A percentile compares a stretch with the other conserved stretches of the same genome.
Conservation (phyloP, 2,888 invertebrate genomes). For the Sylvicola cinctus region DNA sequence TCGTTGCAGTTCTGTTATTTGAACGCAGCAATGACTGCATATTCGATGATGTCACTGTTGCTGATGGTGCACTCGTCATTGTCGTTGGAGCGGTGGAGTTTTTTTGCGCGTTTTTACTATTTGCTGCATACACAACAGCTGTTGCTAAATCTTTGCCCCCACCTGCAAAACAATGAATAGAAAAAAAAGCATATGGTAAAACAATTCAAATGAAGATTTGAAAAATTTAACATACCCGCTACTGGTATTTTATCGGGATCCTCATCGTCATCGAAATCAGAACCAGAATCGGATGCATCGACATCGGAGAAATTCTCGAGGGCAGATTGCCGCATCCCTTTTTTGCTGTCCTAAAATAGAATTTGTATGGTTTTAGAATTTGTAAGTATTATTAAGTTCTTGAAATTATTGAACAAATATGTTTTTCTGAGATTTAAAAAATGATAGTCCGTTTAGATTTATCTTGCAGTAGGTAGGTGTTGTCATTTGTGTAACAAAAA, state of each 20-base stretch:
- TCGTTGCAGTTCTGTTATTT: background rate
- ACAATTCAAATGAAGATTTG: slow-evolving; percentile 4
- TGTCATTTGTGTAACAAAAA: too few relatives aligned
- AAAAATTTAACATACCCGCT: slow-evolving; percentile 37
- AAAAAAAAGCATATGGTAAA: slow-evolving; percentile 4
- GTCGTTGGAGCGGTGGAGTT: slow-evolving; percentile 2
- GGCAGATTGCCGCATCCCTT: background rate
- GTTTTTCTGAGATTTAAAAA: too few relatives aligned
- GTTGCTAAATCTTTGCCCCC: slow-evolving; percentile 73
- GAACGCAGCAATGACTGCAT: background rate
- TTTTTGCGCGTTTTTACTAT: slow-evolving; percentile 7
- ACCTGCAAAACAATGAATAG: slow-evolving; percentile 29
- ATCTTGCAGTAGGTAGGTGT: too few relatives aligned
- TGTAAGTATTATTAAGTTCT: too few relatives aligned
- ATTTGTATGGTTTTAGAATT: too few relatives aligned
- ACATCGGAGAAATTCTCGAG: slow-evolving; percentile 14
- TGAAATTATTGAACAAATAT: too few relatives aligned
- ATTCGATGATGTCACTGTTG: slow-evolving; percentile 2
- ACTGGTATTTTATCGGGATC: slow-evolving; percentile 86
- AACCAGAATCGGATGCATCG: slow-evolving; percentile 32
- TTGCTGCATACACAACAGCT: slow-evolving; percentile 39
- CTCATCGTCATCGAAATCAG: slow-evolving; percentile 69
- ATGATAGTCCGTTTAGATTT: too few relatives aligned
- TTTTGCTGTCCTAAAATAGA: slow-evolving; percentile 1
- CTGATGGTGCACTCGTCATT: slow-evolving; percentile 1